Evolutionary conservation across 1,140 invertebrate species (phyloP).

Genomic region (Mya arenaria): DNA sequence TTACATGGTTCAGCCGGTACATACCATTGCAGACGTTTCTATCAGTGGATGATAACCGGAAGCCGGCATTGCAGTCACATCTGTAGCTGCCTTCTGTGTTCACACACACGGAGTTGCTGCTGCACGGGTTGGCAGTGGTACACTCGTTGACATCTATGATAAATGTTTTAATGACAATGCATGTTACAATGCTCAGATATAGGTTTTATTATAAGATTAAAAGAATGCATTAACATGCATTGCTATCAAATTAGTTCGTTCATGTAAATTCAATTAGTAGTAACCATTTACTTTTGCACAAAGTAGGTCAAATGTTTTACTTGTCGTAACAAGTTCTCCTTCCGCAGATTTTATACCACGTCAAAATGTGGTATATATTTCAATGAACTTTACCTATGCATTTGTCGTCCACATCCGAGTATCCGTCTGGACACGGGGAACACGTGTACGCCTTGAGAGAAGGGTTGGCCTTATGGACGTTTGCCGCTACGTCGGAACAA

Average conservation of each 20-base stretch:
- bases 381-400: slow-evolving; percentile 12
- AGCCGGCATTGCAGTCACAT: slow-evolving; percentile 6
- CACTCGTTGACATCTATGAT: slow-evolving; percentile 31
- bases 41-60: background rate
- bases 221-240: background rate
- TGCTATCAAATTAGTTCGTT: background rate
- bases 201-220: background rate
- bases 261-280: background rate
- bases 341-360: too few relatives aligned
- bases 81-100: slow-evolving; percentile 8
- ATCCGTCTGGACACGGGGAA: slow-evolving; percentile 24
- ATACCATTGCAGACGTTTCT: background rate
- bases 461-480: background rate
- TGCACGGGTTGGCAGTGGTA: background rate
- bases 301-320: too few relatives aligned
- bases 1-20: background rate
- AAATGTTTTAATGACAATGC: background rate
- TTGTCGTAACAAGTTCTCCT: background rate
- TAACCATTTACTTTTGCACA: too few relatives aligned
- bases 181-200: background rate
- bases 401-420: slow-evolving; percentile 13
- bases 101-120: background rate
- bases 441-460: slow-evolving; percentile 8
- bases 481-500: slow-evolving; percentile 11
- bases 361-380: too few relatives aligned